Percentiles rank a stretch among this genome's conserved stretches.
These are phyloP conservation scores for Alethe castanea DNA, from an alignment of 2,113 vertebrate species.

Conservation along the genomic window DNA sequence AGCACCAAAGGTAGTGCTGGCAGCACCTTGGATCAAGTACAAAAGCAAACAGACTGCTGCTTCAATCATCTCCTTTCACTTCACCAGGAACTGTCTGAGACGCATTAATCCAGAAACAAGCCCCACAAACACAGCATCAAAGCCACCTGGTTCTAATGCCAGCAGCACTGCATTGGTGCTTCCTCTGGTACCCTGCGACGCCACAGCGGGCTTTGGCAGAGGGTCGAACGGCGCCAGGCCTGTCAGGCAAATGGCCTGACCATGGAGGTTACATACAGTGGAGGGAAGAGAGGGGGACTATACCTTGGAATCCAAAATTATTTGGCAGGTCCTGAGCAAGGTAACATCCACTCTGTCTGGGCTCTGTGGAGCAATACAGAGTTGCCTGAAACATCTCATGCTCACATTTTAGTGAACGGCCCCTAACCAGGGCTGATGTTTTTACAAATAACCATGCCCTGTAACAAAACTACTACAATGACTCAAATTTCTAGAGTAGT, in stretches of 20 bases:
- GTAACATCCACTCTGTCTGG: not conserved
- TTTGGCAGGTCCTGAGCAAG: slow-evolving; percentile 11
- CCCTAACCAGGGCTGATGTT: not conserved
- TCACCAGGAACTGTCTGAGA: not conserved
- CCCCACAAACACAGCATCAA: not conserved
- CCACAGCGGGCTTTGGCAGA: fast-evolving
- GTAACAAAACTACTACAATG: not conserved
- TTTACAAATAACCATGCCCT: not conserved
- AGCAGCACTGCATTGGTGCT: not conserved
- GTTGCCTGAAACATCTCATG: not conserved
- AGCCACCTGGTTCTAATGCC: not conserved
- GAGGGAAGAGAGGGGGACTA: not conserved
- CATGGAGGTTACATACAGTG: fast-evolving
- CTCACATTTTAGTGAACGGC: not conserved
- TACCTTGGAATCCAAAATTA: slow-evolving; percentile 29
- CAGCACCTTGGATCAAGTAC: not conserved
- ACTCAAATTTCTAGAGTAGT: not conserved
- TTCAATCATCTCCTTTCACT: not conserved
- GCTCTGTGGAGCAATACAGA: slow-evolving; percentile 5
- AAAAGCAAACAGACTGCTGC: not conserved
- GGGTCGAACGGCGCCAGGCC: fast-evolving
- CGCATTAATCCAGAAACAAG: not conserved
- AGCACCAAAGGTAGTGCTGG: not conserved
- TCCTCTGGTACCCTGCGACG: fast-evolving
- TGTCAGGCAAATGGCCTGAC: not conserved